Base-by-base conservation (phyloP, 2,888 invertebrate species). In the Euzophera pinguis region DNA sequence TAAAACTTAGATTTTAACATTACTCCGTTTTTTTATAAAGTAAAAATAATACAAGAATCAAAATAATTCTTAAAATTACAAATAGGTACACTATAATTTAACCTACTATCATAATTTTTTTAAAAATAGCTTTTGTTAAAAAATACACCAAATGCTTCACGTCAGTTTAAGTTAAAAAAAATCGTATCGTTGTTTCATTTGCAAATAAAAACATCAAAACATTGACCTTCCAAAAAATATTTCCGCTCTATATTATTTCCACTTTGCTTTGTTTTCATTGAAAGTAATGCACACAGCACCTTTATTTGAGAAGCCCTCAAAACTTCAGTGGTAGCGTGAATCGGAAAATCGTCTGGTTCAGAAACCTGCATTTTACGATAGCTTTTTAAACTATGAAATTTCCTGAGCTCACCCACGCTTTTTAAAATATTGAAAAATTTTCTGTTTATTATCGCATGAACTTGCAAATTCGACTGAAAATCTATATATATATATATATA, bases 271-370 rank as follows among this genome's bases (percentile, higher is more conserved):
- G 62, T 63, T 66, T 62, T 56, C 56, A 61, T 55, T 58, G 59
- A 57, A 57, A 60, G 61, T 56, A 59, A 64, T 60, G 62, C 58
- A 61, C 67, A 68, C 57, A 68, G 64, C 60, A 62, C 65, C 58
- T 66, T 68, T 67, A 73, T 76, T 76, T 76, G 70, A 65, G 59
- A 59, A 71, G 61, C 71, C 64, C 73, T 75, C 69, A 59, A 72
- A 75, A 76, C 65, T 75, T 70, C 56, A 57, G 62, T 58, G 53
- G 54, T 55, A 62, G 53, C 60, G 62, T 62, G 65, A 64, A 69
- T 68, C 65, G 67, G 66, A 71, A 69, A 69, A 65, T 67, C 56
- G 52, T 53, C 58, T 61, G 56, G 57, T 59, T 62, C 56, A 48
- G 34, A 54, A 61, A 58, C 55, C 45, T 45, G 61, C 56, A 59